A percentile compares a stretch with the other conserved stretches of the same genome.
Conservation (phyloP, 2,888 invertebrate genomes). For the Acanthopleura granulata region DNA sequence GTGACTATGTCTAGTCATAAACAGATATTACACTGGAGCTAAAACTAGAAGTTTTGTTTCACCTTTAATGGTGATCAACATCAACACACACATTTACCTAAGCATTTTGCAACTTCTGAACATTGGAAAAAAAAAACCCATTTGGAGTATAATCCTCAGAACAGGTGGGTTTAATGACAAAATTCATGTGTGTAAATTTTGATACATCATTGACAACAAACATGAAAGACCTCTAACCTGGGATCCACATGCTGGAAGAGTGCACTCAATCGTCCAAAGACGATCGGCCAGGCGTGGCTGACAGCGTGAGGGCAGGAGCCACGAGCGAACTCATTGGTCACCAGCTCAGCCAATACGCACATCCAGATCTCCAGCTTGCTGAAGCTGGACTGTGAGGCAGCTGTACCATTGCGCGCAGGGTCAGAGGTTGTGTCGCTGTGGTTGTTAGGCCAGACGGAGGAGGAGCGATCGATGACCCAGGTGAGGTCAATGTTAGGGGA, state of each 20-base stretch:
- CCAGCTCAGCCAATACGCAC: constrained; percentile 85
- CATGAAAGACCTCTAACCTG: too few species aligned
- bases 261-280: constrained; percentile 90
- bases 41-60: too few species aligned
- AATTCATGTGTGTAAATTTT: too few species aligned
- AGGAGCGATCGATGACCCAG: constrained; percentile 92
- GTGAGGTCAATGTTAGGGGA: constrained; percentile 85
- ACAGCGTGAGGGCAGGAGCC: constrained; percentile 88
- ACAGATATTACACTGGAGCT: too few species aligned
- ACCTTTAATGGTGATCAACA: too few species aligned
- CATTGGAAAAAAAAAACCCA: too few species aligned
- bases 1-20: too few species aligned
- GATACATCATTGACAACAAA: too few species aligned
- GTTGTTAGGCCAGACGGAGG: constrained; percentile 81
- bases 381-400: constrained; percentile 46
- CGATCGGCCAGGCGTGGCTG: constrained; percentile 94
- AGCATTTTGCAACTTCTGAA: too few species aligned
- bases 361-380: constrained; percentile 67
- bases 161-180: too few species aligned
- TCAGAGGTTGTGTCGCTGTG: constrained; percentile 50
- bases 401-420: constrained; percentile 32
- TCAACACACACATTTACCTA: too few species aligned
- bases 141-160: too few species aligned
- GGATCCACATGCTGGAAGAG: constrained; percentile 94
- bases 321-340: constrained; percentile 87